These are phyloP conservation scores for Endomychus coccineus DNA, from an alignment of 2,888 invertebrate species.

Conservation along the genomic window DNA sequence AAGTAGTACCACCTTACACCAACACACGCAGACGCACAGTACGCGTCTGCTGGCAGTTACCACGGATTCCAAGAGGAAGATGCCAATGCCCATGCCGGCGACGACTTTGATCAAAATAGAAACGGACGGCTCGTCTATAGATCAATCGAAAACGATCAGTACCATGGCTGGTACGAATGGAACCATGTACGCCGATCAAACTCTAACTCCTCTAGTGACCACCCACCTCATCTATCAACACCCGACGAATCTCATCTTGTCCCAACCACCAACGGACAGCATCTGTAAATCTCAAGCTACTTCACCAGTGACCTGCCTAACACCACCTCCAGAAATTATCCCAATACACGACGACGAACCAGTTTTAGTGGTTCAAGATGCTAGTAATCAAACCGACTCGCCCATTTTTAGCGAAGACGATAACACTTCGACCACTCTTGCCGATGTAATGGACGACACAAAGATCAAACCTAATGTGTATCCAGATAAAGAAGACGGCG, in stretches of 20 bases:
- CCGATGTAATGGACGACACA: slow-evolving; percentile 6
- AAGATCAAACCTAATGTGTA: background rate
- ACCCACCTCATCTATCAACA: slow-evolving; percentile 52
- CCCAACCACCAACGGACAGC: slow-evolving; percentile 33
- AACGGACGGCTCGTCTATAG: slow-evolving; percentile 47
- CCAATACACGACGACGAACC: slow-evolving; percentile 36
- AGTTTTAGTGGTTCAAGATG: slow-evolving; percentile 64
- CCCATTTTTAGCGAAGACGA: slow-evolving; percentile 63
- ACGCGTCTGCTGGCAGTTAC: slow-evolving; percentile 60
- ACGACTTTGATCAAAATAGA: slow-evolving; percentile 62
- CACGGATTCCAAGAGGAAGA: slow-evolving; percentile 47
- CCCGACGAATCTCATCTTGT: slow-evolving; percentile 39
- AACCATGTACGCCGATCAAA: slow-evolving; percentile 45
- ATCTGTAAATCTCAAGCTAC: slow-evolving; percentile 45
- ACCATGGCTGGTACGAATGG: slow-evolving; percentile 35
- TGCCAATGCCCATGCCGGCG: slow-evolving; percentile 44
- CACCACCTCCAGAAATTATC: slow-evolving; percentile 51
- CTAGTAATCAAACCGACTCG: slow-evolving; percentile 77
- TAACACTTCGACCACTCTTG: slow-evolving; percentile 28
- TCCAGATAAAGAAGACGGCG: background rate
- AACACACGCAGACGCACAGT: slow-evolving; percentile 62
- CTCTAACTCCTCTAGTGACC: slow-evolving; percentile 48
- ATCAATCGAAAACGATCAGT: slow-evolving; percentile 35
- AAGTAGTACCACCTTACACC: slow-evolving; percentile 56
- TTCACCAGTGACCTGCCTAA: slow-evolving; percentile 50